Percentiles rank a stretch among this genome's conserved stretches.
phyloP scores from a whole-genome alignment of 1,140 invertebrate genomes.

The Ceratitis capitata region DNA sequence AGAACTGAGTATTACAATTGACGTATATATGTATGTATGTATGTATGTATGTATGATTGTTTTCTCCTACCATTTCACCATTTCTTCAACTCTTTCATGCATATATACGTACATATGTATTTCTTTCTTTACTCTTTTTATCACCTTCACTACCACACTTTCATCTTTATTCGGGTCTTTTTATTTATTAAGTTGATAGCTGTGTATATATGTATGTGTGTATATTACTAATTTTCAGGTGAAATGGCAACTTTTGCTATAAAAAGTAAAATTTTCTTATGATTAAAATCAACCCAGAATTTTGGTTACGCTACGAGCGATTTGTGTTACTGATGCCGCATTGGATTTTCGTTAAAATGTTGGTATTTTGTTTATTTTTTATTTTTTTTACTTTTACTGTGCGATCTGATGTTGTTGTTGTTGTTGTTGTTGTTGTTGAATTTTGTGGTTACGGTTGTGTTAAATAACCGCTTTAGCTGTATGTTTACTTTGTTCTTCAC shows the following conservation, averaged over 20 bases:
- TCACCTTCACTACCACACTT: background rate
- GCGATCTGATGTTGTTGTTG: background rate
- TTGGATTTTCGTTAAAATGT: background rate
- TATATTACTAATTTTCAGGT: conserved; percentile 7
- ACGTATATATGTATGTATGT: background rate
- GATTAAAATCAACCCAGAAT: conserved; percentile 15
- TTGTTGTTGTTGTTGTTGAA: background rate
- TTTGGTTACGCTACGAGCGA: background rate
- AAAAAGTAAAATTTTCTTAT: conserved; percentile 37
- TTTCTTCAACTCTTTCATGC: background rate
- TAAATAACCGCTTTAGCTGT: conserved; percentile 4
- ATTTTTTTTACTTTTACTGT: no score
- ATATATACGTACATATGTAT: background rate
- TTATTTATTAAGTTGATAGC: no score
- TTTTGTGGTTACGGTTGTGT: background rate
- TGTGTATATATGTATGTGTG: no score
- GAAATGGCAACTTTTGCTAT: conserved; percentile 33
- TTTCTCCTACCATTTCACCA: background rate
- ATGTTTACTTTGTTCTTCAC: conserved; percentile 5
- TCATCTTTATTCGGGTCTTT: no score
- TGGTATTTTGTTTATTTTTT: background rate
- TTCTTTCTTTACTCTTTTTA: background rate
- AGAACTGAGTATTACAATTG: no score
- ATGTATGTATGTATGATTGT: background rate
- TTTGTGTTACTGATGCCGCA: background rate